Base-by-base conservation (phyloP, 2,113 vertebrate species). In the Corvus cornix region DNA sequence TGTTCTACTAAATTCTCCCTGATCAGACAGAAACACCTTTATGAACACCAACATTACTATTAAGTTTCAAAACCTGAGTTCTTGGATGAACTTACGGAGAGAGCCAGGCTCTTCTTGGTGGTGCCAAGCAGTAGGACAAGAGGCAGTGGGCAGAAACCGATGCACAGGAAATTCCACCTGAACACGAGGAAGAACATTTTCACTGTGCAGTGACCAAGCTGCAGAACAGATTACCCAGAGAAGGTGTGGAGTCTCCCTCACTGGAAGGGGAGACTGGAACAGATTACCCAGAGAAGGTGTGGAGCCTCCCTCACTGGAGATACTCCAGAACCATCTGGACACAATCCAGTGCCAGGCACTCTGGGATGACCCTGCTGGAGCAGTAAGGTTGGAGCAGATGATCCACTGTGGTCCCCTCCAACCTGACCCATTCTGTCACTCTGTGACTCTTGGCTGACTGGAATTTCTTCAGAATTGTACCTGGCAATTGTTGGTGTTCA, bases 21-120 rank as follows among this genome's bases (percentile, higher is more conserved):
- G 28, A 17, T 1, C 20, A n/a, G 39, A 9, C 21, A n/a, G 41
- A 39, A 27, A 5, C 5, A 27, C 15, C 24, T 11, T 41, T 30
- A 6, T 0, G 39, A 80, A n/a, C 1, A 7, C 8, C 58, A 12
- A 8, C 1, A 10, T 12, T 14, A 10, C 22, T 2, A 14, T 5
- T 1, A 9, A 16, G 37, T 3, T 58, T 55, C 31, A 48, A 35
- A 62, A 22, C 9, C 3, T 1, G 16, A 20, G 28, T 8, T 26
- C 15, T 6, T 30, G 49, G 53, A 75, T 55, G 46, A 89, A 53
- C 4, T 46, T 37, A 26, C 1, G 20, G 30, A 75, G 19, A 52
- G 9, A 82, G 20, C 9, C 39, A 75, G 16, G 33, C 28, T 53
- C 33, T 67, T 39, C 53, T 8, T 13, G 20, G 9, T n/a, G 16